Base-by-base conservation (phyloP, 2,888 invertebrate species). In the Macrosoma leucophasiata region DNA sequence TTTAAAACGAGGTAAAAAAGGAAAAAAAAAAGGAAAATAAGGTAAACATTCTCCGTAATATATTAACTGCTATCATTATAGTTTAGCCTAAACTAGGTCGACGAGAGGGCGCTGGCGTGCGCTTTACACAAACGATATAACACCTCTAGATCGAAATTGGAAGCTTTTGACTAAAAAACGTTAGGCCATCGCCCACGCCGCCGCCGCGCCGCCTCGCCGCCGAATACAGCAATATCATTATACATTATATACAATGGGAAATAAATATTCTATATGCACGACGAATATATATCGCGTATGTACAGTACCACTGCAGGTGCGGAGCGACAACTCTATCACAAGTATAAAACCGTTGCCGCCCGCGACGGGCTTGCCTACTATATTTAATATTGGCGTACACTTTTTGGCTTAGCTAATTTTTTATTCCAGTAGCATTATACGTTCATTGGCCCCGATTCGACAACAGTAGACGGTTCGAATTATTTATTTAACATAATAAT, bases 171-270 rank as follows among this genome's bases (percentile, higher is more conserved):
- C 3, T 4, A 20, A 20, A 8, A 20, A 20, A 20, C n/a, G 8
- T 5, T 50, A 50, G 48, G 50, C 50, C 48, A 13, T 23, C 29
- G 31, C 23, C 23, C 20, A 14, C 29, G 36, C 27, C 27, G 20
- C 32, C 34, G 31, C 14, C 24, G 28, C 44, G 41, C 33, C 46
- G 38, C 39, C 43, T 30, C 40, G 33, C 31, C 34, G 37, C 29
- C 17, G 14, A 22, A 30, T 15, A 23, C 27, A 34, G 21, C 32
- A 13, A 33, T 47, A 41, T 51, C 56, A 75, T 73, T 74, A 72
- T 69, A 78, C 78, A 77, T 74, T 82, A 81, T 82, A 78, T 82
- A 82, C 82, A 81, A 74, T 68, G 71, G 69, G 75, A 77, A 79
- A 81, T 78, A 81, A 78, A 81, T 81, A 78, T 58, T 58, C 55